These are phyloP conservation scores for Schrankia costaestrigalis DNA, from an alignment of 2,888 invertebrate species.

Conservation along the genomic window DNA sequence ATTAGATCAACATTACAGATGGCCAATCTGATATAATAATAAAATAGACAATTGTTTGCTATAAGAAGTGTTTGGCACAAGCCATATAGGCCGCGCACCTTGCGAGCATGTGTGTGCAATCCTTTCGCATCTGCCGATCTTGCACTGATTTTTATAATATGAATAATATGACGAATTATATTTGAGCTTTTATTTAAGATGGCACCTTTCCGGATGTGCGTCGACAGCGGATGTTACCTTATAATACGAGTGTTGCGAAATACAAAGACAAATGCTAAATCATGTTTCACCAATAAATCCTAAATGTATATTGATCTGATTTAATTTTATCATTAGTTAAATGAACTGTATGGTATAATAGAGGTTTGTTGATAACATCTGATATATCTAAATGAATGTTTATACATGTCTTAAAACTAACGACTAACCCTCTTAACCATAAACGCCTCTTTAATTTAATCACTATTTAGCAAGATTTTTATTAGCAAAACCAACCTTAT, in stretches of 20 bases:
- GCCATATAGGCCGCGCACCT: constrained; percentile 66
- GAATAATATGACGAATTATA: constrained; percentile 80
- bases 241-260: constrained; percentile 44
- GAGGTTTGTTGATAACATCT: too few species aligned
- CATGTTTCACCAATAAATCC: constrained; percentile 2
- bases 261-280: constrained; percentile 21
- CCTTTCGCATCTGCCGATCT: constrained; percentile 70
- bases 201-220: constrained; percentile 77
- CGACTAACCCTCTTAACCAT: too few species aligned
- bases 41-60: constrained; percentile 53
- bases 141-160: constrained; percentile 77
- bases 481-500: too few species aligned
- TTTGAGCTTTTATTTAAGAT: constrained; percentile 65
- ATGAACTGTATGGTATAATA: too few species aligned
- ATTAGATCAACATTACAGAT: constrained; percentile 51
- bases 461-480: too few species aligned
- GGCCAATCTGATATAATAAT: constrained; percentile 48
- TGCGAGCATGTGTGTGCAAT: constrained; percentile 76
- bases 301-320: too few species aligned
- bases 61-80: constrained; percentile 68
- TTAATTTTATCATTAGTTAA: too few species aligned
- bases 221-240: constrained; percentile 66
- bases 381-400: too few species aligned
- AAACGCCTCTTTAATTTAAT: too few species aligned
- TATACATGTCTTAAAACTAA: too few species aligned